Percentiles rank a stretch among this genome's conserved stretches.
These are phyloP conservation scores for Gymnothorax reevesii DNA, from an alignment of 2,797 vertebrate genomes.

Conservation along the genomic window DNA sequence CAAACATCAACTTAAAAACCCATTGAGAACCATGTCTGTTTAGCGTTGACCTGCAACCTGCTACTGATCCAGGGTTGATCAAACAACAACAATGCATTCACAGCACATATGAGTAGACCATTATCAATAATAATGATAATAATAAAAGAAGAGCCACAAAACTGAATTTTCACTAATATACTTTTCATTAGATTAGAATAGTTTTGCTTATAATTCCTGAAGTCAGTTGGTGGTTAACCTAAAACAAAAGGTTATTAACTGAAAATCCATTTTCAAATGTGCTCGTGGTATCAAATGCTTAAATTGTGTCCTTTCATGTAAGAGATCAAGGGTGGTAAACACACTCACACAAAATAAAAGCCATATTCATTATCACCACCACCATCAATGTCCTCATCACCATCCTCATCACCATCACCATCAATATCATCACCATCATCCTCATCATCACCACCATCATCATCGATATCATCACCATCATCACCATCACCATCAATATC, in stretches of 20 bases:
- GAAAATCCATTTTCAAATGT: background rate
- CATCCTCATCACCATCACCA: no score
- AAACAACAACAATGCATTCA: background rate
- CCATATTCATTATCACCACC: no score
- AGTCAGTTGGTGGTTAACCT: background rate
- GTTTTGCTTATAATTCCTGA: background rate
- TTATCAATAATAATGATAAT: background rate
- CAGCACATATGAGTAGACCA: background rate
- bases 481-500: no score
- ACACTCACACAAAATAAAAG: no score
- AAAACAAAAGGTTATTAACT: background rate
- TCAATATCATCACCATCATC: no score
- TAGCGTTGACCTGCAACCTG: background rate
- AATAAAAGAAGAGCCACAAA: background rate
- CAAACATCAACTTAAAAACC: constrained; percentile 23
- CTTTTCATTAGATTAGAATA: background rate
- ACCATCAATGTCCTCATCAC: no score
- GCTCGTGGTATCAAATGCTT: background rate
- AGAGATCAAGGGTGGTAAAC: background rate
- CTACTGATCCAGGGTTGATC: background rate
- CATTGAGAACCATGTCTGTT: background rate
- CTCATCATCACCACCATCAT: no score
- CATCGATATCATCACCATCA: no score
- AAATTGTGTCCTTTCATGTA: background rate
- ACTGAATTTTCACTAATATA: background rate